These are phyloP conservation scores for Cisticola juncidis DNA, from an alignment of 2,113 vertebrate genomes.

Conservation along the genomic window DNA sequence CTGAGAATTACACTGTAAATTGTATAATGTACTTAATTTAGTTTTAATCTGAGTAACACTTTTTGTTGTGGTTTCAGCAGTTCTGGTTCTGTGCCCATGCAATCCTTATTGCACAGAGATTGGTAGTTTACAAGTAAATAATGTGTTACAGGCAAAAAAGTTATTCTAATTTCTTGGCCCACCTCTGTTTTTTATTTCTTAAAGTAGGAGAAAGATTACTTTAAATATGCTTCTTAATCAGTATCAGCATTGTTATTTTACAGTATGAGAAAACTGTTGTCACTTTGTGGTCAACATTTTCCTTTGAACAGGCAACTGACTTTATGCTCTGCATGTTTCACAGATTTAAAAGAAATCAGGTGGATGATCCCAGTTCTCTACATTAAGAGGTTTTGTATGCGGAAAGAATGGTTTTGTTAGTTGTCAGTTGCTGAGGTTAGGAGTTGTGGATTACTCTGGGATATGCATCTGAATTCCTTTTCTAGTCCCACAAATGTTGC, in stretches of 20 bases:
- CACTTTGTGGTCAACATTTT: slow-evolving; percentile 57
- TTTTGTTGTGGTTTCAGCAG: slow-evolving; percentile 8
- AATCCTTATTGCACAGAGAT: neutral
- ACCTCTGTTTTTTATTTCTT: slow-evolving; percentile 24
- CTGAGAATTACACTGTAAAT: neutral
- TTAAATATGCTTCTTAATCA: slow-evolving; percentile 72
- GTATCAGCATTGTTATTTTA: slow-evolving; percentile 63
- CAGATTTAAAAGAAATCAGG: slow-evolving; percentile 61
- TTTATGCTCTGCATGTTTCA: slow-evolving; percentile 30
- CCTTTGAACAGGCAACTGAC: slow-evolving; percentile 56
- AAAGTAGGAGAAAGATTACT: slow-evolving; percentile 71
- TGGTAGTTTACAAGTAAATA: slow-evolving; percentile 10
- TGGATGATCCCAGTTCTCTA: slow-evolving; percentile 39
- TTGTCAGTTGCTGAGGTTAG: slow-evolving; percentile 86
- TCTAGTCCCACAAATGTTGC: slow-evolving; percentile 85
- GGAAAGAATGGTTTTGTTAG: slow-evolving; percentile 84
- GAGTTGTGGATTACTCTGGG: slow-evolving; percentile 86
- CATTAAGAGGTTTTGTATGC: slow-evolving; percentile 67
- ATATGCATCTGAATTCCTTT: slow-evolving; percentile 92
- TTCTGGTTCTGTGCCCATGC: neutral
- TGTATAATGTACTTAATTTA: slow-evolving; percentile 9
- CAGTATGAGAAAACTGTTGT: slow-evolving; percentile 55
- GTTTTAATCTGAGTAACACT: neutral
- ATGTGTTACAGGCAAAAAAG: slow-evolving; percentile 27
- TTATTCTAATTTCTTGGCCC: slow-evolving; percentile 7